Base-by-base conservation (phyloP, 30 jellyfish, hydroid and myxozoan species). In the Pseudorhiza aurosa region DNA sequence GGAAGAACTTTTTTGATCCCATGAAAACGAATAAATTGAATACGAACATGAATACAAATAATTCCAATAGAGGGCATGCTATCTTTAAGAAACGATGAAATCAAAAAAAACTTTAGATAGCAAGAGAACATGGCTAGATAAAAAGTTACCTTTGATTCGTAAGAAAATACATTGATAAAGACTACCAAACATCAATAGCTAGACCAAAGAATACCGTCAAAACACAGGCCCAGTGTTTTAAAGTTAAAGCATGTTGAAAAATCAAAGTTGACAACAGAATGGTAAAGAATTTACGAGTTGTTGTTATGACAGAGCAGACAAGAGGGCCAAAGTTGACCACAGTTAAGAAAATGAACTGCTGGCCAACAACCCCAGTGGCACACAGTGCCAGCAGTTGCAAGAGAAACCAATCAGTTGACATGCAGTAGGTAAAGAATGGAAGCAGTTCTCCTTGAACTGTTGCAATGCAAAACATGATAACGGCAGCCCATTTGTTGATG, bases 301-400 rank as follows among this genome's bases (percentile, higher is more conserved):
- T 88, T n/a, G 97, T 88, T 18, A 88, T 74, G 60, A 88, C 94
- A 4, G 97, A 71, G 57, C 97, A 88, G 27, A 69, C 70, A 26
- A 88, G 72, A 17, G 97, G 97, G 40, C 97, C 97, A 81, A 76
- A 88, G 33, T 36, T 51, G n/a, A 72, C 73, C n/a, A 88, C 76
- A 10, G 90, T 79, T 19, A 65, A 50, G 44, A 79, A 88, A 11
- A 88, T 88, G 60, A 88, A 88, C 46, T 88, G 87, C 43, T 88
- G 97, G 17, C 97, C 97, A 33, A 88, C 39, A 22, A 86, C 95
- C 30, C 95, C 81, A 10, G 97, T 80, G 15, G 81, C 12, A 27
- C 97, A 85, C 0, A 79, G 72, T 0, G 83, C 68, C 37, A 72
- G 24, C 33, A 82, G 14, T 12, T 79, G 64, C 10, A 81, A 5